Conservation (phyloP, 2,113 vertebrate genomes). For the Circaetus cinerascens region DNA sequence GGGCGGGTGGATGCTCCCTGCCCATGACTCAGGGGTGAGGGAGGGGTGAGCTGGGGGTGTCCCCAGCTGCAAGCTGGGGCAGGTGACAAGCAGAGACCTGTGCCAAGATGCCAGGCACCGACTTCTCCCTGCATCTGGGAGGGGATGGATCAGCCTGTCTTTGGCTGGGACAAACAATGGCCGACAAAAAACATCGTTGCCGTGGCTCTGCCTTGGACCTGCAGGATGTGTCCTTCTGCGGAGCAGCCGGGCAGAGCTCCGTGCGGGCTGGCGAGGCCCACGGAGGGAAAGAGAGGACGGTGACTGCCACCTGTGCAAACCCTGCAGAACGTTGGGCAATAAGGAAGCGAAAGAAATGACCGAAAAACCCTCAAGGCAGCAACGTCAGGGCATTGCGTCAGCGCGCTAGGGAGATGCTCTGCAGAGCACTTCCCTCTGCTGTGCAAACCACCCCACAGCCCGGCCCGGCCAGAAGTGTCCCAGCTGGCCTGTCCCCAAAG, state of each 20-base stretch:
- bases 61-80: not conserved
- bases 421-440: not conserved
- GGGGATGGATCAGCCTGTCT: not conserved
- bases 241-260: not conserved
- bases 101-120: not conserved
- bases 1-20: not conserved
- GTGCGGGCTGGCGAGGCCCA: accelerated
- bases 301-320: not conserved
- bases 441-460: not conserved
- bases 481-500: not conserved
- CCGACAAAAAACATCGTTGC: accelerated
- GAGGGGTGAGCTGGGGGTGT: not conserved
- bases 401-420: not conserved
- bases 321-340: not conserved
- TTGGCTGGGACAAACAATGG: accelerated
- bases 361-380: not conserved
- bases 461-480: not conserved
- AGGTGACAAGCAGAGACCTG: not conserved
- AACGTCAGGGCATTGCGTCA: not conserved
- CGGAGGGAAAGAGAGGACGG: not conserved
- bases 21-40: not conserved
- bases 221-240: not conserved
- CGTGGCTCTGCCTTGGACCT: not conserved
- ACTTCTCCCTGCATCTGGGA: not conserved
- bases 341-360: constrained; percentile 22